Conservation (phyloP, 2,888 invertebrate species). For the Apomyelois bistriatella region DNA sequence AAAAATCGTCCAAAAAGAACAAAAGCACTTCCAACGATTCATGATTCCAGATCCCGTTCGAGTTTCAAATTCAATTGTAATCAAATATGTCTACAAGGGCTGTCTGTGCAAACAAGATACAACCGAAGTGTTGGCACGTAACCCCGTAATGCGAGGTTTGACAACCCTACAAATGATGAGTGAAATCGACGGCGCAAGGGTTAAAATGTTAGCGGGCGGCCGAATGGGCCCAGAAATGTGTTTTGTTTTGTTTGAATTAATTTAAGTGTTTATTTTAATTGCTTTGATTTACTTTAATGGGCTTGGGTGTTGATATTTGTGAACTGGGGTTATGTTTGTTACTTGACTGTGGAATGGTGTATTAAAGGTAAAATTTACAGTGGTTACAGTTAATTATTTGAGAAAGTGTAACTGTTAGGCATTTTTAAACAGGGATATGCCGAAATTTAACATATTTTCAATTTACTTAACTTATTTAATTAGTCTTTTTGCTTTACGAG, state of each 20-base stretch:
- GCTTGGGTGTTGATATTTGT: not conserved
- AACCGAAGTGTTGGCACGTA: constrained; percentile 49
- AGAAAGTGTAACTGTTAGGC: too few relatives aligned
- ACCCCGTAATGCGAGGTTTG: constrained; percentile 47
- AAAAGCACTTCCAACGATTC: too few relatives aligned
- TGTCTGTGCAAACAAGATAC: constrained; percentile 68
- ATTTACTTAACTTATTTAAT: too few relatives aligned
- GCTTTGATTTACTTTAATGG: constrained; percentile 9
- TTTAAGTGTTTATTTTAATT: constrained; percentile 9
- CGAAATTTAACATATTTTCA: too few relatives aligned
- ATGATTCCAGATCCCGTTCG: too few relatives aligned
- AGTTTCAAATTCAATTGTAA: constrained; percentile 53
- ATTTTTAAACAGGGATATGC: too few relatives aligned
- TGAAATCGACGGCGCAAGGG: constrained; percentile 2
- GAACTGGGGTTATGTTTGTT: not conserved
- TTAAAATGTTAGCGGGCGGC: not conserved
- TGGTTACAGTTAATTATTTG: not conserved
- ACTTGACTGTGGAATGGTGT: not conserved
- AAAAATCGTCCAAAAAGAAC: too few relatives aligned
- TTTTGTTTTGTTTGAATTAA: constrained; percentile 6
- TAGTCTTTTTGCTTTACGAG: too few relatives aligned
- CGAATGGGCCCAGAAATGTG: not conserved
- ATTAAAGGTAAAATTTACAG: not conserved
- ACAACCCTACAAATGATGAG: constrained; percentile 39
- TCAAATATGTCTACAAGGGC: constrained; percentile 58